phyloP scores from a whole-genome alignment of 92 coral and sea anemone genomes.

The Porites evermanni region DNA sequence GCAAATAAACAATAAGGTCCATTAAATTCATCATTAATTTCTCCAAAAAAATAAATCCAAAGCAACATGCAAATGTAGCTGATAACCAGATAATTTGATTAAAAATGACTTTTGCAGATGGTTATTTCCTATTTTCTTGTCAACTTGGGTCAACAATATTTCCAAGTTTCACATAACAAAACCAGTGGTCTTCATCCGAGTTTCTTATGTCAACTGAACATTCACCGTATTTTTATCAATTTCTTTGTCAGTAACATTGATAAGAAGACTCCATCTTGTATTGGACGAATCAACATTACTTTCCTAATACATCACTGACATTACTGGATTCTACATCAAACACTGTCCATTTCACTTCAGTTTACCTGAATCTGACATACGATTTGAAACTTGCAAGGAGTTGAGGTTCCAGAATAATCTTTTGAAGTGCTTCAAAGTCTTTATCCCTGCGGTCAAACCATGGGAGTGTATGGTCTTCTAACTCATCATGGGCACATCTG shows the following conservation, averaged over 20 bases:
- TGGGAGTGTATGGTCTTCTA: conserved; percentile 16
- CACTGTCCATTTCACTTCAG: neutral
- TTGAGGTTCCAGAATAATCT: neutral
- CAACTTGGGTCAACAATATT: conserved; percentile 1
- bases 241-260: neutral
- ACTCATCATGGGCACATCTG: conserved; percentile 9
- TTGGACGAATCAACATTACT: neutral
- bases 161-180: conserved; percentile 5
- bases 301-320: neutral
- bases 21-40: neutral
- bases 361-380: conserved; percentile 23
- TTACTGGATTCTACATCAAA: conserved; percentile 1
- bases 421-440: conserved; percentile 28
- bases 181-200: neutral
- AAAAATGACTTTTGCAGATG: neutral
- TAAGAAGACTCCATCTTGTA: neutral
- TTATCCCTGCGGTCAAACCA: conserved; percentile 21
- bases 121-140: conserved; percentile 4
- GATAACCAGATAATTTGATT: conserved; percentile 1
- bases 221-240: neutral
- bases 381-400: conserved; percentile 27
- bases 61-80: neutral
- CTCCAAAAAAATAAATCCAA: neutral
- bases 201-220: too few species aligned
- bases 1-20: neutral